phyloP scores from a whole-genome alignment of 2,797 vertebrate species.

The Pyrocephalus nanus region DNA sequence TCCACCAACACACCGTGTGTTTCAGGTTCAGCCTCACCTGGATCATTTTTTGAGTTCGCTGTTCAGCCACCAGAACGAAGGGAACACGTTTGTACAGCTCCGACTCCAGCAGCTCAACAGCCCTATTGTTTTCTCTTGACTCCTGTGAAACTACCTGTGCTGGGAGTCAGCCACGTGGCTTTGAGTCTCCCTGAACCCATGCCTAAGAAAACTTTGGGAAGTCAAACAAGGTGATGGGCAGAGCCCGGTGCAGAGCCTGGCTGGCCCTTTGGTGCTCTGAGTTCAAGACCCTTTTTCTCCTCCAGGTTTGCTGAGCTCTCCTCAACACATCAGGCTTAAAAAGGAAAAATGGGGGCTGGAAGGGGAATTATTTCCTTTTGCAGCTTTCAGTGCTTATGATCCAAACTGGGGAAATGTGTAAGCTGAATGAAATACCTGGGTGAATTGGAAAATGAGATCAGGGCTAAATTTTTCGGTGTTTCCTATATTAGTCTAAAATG shows the following conservation, averaged over 20 bases:
- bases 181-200: background rate
- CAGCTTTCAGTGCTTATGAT: background rate
- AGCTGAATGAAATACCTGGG: background rate
- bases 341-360: background rate
- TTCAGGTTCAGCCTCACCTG: background rate
- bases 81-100: conserved; percentile 39
- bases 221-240: conserved; percentile 10
- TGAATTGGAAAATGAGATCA: background rate
- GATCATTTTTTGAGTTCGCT: background rate
- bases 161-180: conserved; percentile 22
- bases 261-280: background rate
- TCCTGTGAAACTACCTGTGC: conserved; percentile 42
- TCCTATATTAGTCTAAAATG: background rate
- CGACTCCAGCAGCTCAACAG: background rate
- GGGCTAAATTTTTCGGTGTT: background rate
- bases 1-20: background rate
- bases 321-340: background rate
- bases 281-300: background rate
- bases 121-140: background rate
- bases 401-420: background rate
- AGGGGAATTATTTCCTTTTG: background rate
- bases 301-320: background rate
- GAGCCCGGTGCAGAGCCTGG: background rate
- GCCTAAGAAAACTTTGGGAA: conserved; percentile 23
- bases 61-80: background rate